Conservation (phyloP, 2,888 invertebrate genomes). For the Syritta pipiens region DNA sequence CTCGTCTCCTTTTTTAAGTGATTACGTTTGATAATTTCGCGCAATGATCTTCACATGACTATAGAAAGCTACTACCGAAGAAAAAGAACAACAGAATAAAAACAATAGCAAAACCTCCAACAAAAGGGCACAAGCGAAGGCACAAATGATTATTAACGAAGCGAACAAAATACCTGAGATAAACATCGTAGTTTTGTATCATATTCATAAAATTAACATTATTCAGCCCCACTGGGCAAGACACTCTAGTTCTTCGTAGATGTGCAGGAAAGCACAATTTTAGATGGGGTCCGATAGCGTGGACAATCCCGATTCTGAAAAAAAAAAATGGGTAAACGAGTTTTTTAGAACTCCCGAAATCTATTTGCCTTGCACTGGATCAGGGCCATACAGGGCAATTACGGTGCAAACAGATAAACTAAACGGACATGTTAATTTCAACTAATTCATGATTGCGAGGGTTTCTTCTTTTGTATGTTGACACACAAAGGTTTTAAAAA, state of each 20-base stretch:
- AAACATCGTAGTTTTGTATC: constrained; percentile 61
- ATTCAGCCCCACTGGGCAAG: constrained; percentile 57
- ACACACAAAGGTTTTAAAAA: no score
- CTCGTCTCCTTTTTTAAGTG: constrained; percentile 19
- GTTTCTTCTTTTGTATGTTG: no score
- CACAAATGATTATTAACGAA: constrained; percentile 65
- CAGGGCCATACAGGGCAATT: constrained; percentile 1
- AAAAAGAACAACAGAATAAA: constrained; percentile 10
- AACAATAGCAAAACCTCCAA: constrained; percentile 7
- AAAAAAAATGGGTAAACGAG: background rate
- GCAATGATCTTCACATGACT: constrained; percentile 53
- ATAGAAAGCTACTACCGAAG: constrained; percentile 36
- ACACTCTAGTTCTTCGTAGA: constrained; percentile 7
- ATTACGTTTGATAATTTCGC: constrained; percentile 58
- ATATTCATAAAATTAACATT: constrained; percentile 64
- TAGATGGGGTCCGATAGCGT: constrained; percentile 39
- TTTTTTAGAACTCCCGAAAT: constrained; percentile 5
- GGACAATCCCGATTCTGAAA: constrained; percentile 40
- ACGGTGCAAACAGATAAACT: constrained; percentile 6
- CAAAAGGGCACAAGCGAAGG: constrained; percentile 28
- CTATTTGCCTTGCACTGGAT: constrained; percentile 23
- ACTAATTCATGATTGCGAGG: background rate
- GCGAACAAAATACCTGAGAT: constrained; percentile 62
- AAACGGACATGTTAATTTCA: background rate
- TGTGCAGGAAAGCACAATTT: constrained; percentile 42